phyloP scores from a whole-genome alignment of 1,140 invertebrate genomes.

The Bicyclus anynana region DNA sequence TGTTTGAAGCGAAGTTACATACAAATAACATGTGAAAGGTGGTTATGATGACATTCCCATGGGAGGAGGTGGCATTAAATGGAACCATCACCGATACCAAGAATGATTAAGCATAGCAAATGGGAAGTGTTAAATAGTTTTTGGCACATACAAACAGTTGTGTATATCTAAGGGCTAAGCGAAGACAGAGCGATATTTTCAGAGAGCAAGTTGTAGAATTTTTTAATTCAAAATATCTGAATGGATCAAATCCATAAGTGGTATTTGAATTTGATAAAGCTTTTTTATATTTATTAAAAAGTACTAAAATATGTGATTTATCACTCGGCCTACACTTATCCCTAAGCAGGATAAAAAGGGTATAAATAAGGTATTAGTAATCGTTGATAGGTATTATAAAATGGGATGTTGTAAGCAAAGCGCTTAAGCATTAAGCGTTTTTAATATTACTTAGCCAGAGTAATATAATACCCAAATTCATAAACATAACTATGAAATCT shows the following conservation, averaged over 20 bases:
- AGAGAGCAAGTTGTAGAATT: no score
- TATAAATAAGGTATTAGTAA: slow-evolving; percentile 21
- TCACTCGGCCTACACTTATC: not conserved
- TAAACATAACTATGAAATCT: no score
- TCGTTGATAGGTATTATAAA: slow-evolving; percentile 9
- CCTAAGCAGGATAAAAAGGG: slow-evolving; percentile 21
- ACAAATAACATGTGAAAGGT: slow-evolving; percentile 16
- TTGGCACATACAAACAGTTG: slow-evolving; percentile 31
- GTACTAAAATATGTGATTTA: no score
- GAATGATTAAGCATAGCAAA: slow-evolving; percentile 77
- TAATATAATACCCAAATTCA: not conserved
- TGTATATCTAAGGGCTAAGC: not conserved
- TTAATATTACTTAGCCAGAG: slow-evolving; percentile 6
- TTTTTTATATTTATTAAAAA: no score
- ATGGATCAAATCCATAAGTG: no score
- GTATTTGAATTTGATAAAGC: no score
- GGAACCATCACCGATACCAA: slow-evolving; percentile 76
- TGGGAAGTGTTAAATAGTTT: slow-evolving; percentile 58
- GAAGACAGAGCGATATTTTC: not conserved
- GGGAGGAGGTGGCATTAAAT: slow-evolving; percentile 55
- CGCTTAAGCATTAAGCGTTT: slow-evolving; percentile 31
- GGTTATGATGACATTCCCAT: slow-evolving; percentile 36
- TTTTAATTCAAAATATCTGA: no score
- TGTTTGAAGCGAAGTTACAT: slow-evolving; percentile 16
- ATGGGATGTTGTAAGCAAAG: slow-evolving; percentile 23